phyloP scores from a whole-genome alignment of 2,113 vertebrate species.

The Coregonus clupeaformis region DNA sequence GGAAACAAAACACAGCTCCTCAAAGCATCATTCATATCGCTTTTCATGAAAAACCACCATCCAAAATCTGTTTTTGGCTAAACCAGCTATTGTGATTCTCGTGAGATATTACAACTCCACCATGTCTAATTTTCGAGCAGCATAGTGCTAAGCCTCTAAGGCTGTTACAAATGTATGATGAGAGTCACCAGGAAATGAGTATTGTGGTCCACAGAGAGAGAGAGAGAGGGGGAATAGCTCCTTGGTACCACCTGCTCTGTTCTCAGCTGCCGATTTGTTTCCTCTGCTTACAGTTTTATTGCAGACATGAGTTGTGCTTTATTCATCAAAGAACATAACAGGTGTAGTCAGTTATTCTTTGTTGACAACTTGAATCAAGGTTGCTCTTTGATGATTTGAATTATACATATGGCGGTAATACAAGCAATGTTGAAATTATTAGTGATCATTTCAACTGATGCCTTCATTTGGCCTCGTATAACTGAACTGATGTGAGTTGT shows the following conservation, averaged over 20 bases:
- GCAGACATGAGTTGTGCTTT: not conserved
- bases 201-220: too few relatives aligned
- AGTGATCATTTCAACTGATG: conserved; percentile 15
- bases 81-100: too few relatives aligned
- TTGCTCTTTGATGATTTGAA: not conserved
- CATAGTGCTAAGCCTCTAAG: too few relatives aligned
- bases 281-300: not conserved
- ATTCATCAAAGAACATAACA: not conserved
- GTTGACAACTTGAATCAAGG: not conserved
- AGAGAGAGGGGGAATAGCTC: too few relatives aligned
- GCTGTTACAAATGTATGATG: too few relatives aligned
- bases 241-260: not conserved
- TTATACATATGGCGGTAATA: not conserved
- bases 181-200: too few relatives aligned
- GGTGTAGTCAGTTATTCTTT: not conserved
- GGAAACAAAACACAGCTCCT: not conserved
- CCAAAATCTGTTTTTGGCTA: too few relatives aligned
- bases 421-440: not conserved
- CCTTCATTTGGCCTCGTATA: not conserved
- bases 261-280: not conserved
- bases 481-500: conserved; percentile 38
- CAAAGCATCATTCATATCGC: too few relatives aligned
- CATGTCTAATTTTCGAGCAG: too few relatives aligned
- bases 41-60: too few relatives aligned
- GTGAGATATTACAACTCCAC: too few relatives aligned